Evolutionary conservation across 2,113 vertebrate species (phyloP).

Genomic region (Ictalurus furcatus): DNA sequence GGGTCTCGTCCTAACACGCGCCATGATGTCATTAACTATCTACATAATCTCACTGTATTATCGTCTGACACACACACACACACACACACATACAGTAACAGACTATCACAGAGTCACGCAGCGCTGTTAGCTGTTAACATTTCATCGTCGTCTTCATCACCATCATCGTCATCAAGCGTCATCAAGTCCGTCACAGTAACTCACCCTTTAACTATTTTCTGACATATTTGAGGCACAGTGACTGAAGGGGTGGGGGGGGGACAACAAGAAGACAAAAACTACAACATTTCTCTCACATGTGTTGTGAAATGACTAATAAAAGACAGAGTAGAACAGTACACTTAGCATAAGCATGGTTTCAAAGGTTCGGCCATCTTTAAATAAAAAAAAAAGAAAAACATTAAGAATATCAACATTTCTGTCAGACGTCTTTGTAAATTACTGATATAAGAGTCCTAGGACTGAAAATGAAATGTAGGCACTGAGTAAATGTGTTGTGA

Average conservation of each 20-base stretch:
- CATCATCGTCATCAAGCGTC: not conserved
- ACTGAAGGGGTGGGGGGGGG: too few species aligned
- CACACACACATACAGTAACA: not conserved
- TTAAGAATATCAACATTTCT: not conserved
- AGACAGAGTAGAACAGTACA: not conserved
- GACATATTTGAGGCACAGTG: not conserved
- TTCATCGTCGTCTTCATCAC: not conserved
- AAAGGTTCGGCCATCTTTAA: not conserved
- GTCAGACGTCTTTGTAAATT: not conserved
- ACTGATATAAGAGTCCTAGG: not conserved
- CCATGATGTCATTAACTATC: slow-evolving; percentile 5
- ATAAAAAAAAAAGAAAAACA: not conserved
- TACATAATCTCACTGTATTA: slow-evolving; percentile 3
- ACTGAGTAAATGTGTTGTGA: not conserved
- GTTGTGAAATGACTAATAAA: not conserved
- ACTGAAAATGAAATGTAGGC: not conserved
- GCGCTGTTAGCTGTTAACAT: not conserved
- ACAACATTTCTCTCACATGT: not conserved
- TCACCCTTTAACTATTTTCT: not conserved
- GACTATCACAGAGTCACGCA: not conserved
- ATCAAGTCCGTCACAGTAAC: not conserved
- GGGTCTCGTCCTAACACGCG: not conserved
- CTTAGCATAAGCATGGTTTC: not conserved
- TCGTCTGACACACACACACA: not conserved
- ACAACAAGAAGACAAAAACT: not conserved